Conservation (phyloP, 1,140 invertebrate species). For the Piezodorus guildinii region DNA sequence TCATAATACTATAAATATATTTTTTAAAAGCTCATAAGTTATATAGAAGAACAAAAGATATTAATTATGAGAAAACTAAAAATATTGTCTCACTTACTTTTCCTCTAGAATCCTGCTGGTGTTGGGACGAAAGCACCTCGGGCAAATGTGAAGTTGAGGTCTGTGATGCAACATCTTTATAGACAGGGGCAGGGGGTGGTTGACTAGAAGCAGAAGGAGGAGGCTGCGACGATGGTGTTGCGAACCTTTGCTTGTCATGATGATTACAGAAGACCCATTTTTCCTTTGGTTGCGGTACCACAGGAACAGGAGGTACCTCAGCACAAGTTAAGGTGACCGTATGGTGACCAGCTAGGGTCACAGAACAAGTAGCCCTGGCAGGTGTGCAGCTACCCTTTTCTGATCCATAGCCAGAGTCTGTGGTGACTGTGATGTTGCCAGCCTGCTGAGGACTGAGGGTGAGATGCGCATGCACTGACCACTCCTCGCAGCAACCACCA, state of each 20-base stretch:
- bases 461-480: slow-evolving; percentile 48
- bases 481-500: slow-evolving; percentile 34
- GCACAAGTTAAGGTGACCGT: slow-evolving; percentile 26
- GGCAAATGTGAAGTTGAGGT: slow-evolving; percentile 39
- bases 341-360: slow-evolving; percentile 30
- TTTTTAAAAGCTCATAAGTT: too few relatives aligned
- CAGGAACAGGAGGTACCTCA: not conserved
- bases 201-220: not conserved
- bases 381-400: slow-evolving; percentile 27
- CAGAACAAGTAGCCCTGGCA: slow-evolving; percentile 27
- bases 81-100: too few relatives aligned
- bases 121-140: slow-evolving; percentile 26
- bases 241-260: not conserved
- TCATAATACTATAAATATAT: too few relatives aligned
- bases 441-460: slow-evolving; percentile 35
- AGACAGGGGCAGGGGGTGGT: slow-evolving; percentile 25
- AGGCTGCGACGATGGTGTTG: slow-evolving; percentile 30
- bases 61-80: too few relatives aligned
- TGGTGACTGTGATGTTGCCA: slow-evolving; percentile 43
- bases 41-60: too few relatives aligned
- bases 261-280: slow-evolving; percentile 6
- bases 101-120: too few relatives aligned
- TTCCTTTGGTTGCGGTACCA: not conserved
- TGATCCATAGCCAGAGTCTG: slow-evolving; percentile 40
- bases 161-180: slow-evolving; percentile 41